A percentile compares a stretch with the other conserved stretches of the same genome.
Evolutionary conservation across 2,797 vertebrate species (phyloP).

Genomic region (Orientallactaga sibirica): DNA sequence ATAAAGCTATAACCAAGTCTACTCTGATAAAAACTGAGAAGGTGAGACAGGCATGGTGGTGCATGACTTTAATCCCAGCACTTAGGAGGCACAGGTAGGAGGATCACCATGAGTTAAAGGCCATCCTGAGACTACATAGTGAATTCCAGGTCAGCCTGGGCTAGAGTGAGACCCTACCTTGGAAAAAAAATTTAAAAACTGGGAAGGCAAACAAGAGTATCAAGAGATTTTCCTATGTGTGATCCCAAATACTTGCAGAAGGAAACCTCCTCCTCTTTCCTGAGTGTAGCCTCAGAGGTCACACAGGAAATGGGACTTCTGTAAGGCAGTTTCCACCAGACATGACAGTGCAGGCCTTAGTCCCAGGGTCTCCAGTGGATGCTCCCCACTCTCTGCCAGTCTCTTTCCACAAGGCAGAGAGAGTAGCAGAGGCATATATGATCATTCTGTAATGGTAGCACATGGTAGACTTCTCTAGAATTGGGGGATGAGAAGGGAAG

Average conservation of each 20-base stretch:
- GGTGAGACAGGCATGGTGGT: too few relatives aligned
- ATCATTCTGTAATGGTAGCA: slow-evolving; percentile 85
- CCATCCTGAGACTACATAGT: too few relatives aligned
- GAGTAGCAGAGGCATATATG: slow-evolving; percentile 80
- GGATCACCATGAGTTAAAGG: too few relatives aligned
- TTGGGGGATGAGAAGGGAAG: slow-evolving; percentile 40
- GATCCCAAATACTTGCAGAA: not conserved
- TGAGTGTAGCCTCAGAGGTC: not conserved
- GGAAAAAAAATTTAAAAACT: too few relatives aligned
- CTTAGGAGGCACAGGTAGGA: too few relatives aligned
- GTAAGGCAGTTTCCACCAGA: not conserved
- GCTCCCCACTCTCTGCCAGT: not conserved
- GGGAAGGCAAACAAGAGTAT: not conserved
- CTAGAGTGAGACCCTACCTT: too few relatives aligned
- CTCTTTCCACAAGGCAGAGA: slow-evolving; percentile 80
- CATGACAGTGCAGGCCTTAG: too few relatives aligned
- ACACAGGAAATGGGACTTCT: not conserved
- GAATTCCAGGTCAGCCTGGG: too few relatives aligned
- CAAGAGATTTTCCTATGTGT: not conserved
- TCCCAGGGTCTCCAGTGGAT: not conserved
- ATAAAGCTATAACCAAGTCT: too few relatives aligned
- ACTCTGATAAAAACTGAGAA: not conserved
- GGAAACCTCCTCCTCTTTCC: not conserved
- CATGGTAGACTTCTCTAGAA: slow-evolving; percentile 84
- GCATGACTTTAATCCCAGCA: too few relatives aligned